Evolutionary conservation across 2,797 vertebrate genomes (phyloP).

Genomic region (Glossophaga mutica): DNA sequence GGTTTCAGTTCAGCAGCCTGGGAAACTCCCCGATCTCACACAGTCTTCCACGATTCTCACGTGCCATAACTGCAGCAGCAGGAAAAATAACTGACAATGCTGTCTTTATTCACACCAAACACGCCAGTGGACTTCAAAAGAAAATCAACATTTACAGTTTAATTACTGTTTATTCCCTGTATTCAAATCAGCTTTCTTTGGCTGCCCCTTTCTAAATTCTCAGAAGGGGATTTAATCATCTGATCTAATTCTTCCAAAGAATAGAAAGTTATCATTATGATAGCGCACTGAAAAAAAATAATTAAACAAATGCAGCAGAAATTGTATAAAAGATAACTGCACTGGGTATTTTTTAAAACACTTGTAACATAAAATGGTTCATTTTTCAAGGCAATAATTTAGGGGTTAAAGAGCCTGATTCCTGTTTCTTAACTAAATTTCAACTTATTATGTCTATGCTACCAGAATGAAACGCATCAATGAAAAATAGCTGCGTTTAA

Average conservation of each 20-base stretch:
- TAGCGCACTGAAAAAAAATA: conserved; percentile 15
- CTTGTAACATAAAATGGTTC: conserved; percentile 12
- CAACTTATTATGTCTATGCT: not conserved
- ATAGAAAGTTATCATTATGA: conserved; percentile 60
- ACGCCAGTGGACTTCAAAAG: conserved; percentile 56
- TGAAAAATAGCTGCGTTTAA: not conserved
- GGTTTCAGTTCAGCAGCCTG: conserved; percentile 48
- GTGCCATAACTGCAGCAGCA: not conserved
- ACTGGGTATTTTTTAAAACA: not conserved
- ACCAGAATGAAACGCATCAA: not conserved
- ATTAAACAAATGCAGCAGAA: conserved; percentile 35
- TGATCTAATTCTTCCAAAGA: conserved; percentile 67
- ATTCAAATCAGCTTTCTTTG: conserved; percentile 49
- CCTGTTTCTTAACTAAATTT: not conserved
- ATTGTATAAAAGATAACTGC: not conserved
- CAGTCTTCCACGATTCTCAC: not conserved
- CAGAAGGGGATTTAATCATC: conserved; percentile 47
- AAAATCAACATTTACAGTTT: conserved; percentile 68
- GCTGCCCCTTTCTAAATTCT: conserved; percentile 36
- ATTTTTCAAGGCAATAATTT: conserved; percentile 25
- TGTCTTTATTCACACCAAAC: conserved; percentile 62
- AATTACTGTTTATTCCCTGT: conserved; percentile 65
- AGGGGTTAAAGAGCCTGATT: not conserved
- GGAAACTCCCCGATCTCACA: conserved; percentile 61
- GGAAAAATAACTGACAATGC: conserved; percentile 55